Evolutionary conservation across 2,113 vertebrate genomes (phyloP).

Genomic region (Eurypyga helias): DNA sequence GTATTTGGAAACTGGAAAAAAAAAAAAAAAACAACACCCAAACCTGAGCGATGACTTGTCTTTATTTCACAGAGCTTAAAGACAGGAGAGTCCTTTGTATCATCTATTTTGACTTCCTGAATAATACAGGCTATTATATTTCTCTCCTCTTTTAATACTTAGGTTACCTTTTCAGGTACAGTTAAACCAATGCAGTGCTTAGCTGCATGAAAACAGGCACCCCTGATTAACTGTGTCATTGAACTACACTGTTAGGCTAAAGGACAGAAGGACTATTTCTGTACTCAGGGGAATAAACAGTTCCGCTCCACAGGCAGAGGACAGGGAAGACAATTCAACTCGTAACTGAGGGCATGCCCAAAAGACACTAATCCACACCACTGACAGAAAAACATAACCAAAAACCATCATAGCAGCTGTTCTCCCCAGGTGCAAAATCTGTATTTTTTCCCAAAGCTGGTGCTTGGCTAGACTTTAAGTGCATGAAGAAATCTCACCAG

Average conservation of each 20-base stretch:
- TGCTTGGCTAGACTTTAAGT: not conserved
- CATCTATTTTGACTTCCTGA: not conserved
- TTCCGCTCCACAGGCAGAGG: not conserved
- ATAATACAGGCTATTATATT: constrained; percentile 12
- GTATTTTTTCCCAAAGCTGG: not conserved
- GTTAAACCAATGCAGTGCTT: not conserved
- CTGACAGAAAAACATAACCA: not conserved
- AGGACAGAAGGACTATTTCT: constrained; percentile 46
- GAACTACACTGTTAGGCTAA: not conserved
- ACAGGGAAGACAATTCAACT: constrained; percentile 12
- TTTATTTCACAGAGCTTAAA: not conserved
- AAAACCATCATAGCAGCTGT: not conserved
- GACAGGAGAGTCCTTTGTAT: not conserved
- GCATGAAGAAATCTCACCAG: not conserved
- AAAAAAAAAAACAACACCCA: not conserved
- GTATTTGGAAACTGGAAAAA: not conserved
- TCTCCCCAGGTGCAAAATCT: not conserved
- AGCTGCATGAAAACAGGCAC: not conserved
- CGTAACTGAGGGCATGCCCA: not conserved
- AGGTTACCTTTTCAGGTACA: constrained; percentile 8
- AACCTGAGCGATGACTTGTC: not conserved
- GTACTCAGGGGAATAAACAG: not conserved
- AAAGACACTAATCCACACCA: not conserved
- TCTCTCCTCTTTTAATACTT: not conserved
- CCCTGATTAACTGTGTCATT: not conserved